Conservation (phyloP, 2,113 vertebrate species). For the Nyctibius bracteatus region DNA sequence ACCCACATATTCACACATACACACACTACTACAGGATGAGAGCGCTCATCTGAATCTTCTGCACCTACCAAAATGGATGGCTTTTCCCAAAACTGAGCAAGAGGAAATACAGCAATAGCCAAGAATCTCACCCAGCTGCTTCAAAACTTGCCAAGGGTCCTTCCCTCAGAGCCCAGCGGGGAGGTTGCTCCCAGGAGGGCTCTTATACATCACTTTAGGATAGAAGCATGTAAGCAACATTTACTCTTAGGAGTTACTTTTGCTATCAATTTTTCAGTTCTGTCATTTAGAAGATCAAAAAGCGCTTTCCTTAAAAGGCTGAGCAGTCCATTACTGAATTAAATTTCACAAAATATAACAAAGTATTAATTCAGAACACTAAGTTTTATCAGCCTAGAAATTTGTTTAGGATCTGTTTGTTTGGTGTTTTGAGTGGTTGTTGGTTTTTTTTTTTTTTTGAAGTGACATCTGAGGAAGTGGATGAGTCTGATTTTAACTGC, state of each 20-base stretch:
- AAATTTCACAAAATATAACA: not conserved
- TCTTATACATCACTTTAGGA: not conserved
- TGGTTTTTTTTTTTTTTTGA: not conserved
- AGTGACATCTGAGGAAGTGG: not conserved
- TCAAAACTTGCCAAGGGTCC: not conserved
- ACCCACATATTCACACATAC: not conserved
- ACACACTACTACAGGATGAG: not conserved
- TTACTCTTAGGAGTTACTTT: not conserved
- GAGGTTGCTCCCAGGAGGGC: not conserved
- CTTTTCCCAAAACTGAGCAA: not conserved
- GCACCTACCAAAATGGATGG: not conserved
- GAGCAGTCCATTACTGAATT: not conserved
- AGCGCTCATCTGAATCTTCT: not conserved
- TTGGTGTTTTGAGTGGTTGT: not conserved
- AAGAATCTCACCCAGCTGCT: not conserved
- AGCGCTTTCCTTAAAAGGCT: not conserved
- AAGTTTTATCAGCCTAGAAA: not conserved
- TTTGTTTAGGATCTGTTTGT: not conserved
- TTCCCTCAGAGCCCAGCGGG: not conserved
- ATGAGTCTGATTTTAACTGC: not conserved
- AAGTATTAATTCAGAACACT: not conserved
- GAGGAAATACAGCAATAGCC: not conserved
- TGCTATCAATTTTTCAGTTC: not conserved
- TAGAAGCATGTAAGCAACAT: not conserved
- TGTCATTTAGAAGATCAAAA: not conserved